These are phyloP conservation scores for Mnemiopsis leidyi DNA, from an alignment of 37 sponge, comb jelly and placozoan genomes.

Conservation along the genomic window DNA sequence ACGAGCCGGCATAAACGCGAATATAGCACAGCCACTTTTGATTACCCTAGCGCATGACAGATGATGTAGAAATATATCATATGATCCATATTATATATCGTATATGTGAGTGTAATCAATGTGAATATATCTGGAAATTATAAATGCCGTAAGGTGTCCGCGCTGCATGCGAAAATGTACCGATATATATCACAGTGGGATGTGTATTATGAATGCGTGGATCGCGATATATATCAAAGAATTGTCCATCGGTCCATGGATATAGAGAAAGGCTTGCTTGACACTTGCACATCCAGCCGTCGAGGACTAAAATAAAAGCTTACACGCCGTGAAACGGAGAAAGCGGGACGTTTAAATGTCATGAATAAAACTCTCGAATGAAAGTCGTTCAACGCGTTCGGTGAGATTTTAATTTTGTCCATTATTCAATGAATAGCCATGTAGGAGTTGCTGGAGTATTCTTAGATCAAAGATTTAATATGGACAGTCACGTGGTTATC, in stretches of 20 bases:
- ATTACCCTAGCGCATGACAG: no score
- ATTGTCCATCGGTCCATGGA: neutral
- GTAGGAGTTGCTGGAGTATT: no score
- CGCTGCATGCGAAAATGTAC: neutral
- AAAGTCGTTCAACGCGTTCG: neutral
- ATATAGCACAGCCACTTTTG: no score
- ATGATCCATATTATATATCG: no score
- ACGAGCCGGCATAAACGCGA: no score
- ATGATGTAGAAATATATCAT: neutral
- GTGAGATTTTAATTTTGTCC: neutral
- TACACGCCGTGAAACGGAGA: neutral
- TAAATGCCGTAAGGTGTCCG: neutral
- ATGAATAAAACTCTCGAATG: neutral
- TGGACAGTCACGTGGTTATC: neutral
- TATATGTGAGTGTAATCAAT: neutral
- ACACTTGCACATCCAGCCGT: neutral
- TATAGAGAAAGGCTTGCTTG: neutral
- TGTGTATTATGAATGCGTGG: neutral
- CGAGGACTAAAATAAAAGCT: neutral
- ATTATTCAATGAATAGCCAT: neutral
- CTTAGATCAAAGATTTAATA: no score
- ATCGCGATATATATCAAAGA: neutral
- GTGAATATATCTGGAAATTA: neutral
- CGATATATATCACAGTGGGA: neutral
- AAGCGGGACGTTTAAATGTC: neutral